Evolutionary conservation across 2,888 invertebrate genomes (phyloP).

Genomic region (Pristionchus fissidentatus): DNA sequence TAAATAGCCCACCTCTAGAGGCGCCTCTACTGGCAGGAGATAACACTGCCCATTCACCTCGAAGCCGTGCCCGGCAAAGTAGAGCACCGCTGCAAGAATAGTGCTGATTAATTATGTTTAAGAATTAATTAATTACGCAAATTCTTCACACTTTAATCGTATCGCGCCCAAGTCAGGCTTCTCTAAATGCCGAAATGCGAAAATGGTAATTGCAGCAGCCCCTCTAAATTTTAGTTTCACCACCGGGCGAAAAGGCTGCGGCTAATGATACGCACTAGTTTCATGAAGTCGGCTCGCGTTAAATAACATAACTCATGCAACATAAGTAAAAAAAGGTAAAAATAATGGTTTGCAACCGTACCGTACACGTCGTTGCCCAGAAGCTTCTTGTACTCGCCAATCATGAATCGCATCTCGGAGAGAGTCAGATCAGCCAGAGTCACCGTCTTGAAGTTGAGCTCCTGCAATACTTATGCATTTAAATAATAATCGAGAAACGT

Average conservation of each 20-base stretch:
- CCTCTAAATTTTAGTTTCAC: no score
- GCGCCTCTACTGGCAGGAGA: constrained; percentile 77
- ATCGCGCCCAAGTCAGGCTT: no score
- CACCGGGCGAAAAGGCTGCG: no score
- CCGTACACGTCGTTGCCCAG: constrained; percentile 77
- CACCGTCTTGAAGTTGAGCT: constrained; percentile 77
- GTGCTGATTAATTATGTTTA: no score
- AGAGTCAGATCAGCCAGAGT: constrained; percentile 77
- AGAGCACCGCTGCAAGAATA: constrained; percentile 74
- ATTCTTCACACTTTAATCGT: no score
- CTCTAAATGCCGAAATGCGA: no score
- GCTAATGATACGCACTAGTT: no score
- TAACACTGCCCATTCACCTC: constrained; percentile 77
- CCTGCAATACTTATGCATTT: constrained; percentile 49
- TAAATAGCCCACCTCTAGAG: constrained; percentile 56
- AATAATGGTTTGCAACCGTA: constrained; percentile 48
- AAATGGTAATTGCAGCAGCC: neutral
- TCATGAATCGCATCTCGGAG: constrained; percentile 76
- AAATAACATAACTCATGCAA: no score
- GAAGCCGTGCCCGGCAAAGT: constrained; percentile 78
- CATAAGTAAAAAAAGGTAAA: no score
- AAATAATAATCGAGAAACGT: neutral
- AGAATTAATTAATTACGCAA: no score
- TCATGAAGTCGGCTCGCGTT: no score
- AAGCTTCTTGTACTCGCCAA: constrained; percentile 76